Evolutionary conservation across 2,113 vertebrate genomes (phyloP).

Genomic region (Syrrhaptes paradoxus): DNA sequence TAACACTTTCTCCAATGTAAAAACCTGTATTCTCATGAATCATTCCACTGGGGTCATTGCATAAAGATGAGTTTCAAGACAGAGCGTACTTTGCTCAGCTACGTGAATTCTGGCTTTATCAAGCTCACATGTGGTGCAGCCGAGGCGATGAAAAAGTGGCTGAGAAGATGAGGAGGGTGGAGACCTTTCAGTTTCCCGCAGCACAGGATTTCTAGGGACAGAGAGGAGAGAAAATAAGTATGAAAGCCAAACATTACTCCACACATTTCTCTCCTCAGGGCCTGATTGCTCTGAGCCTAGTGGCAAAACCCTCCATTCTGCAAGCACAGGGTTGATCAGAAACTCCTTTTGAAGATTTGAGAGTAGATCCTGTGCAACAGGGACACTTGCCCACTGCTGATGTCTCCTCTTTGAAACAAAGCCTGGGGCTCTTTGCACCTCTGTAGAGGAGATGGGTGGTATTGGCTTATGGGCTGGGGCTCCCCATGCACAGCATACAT

Average conservation of each 20-base stretch:
- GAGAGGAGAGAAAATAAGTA: neutral
- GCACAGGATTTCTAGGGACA: neutral
- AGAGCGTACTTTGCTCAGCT: neutral
- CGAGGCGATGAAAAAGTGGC: neutral
- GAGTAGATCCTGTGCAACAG: neutral
- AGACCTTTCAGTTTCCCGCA: constrained; percentile 26
- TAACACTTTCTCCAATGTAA: neutral
- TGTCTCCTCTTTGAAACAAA: neutral
- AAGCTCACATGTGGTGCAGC: neutral
- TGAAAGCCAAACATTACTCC: neutral
- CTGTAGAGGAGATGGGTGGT: fast-evolving
- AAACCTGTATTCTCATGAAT: constrained; percentile 28
- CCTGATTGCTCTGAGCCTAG: neutral
- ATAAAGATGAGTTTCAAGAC: constrained; percentile 7
- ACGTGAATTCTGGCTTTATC: neutral
- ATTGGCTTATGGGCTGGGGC: fast-evolving
- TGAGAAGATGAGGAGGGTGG: constrained; percentile 34
- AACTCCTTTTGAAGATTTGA: neutral
- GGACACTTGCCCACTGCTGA: neutral
- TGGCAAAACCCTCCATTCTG: neutral
- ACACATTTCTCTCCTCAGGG: neutral
- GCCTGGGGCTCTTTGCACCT: neutral
- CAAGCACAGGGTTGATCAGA: neutral
- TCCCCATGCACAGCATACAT: fast-evolving
- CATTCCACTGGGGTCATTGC: neutral